These are phyloP conservation scores for Hemithea aestivaria DNA, from an alignment of 2,888 invertebrate species.

Conservation along the genomic window DNA sequence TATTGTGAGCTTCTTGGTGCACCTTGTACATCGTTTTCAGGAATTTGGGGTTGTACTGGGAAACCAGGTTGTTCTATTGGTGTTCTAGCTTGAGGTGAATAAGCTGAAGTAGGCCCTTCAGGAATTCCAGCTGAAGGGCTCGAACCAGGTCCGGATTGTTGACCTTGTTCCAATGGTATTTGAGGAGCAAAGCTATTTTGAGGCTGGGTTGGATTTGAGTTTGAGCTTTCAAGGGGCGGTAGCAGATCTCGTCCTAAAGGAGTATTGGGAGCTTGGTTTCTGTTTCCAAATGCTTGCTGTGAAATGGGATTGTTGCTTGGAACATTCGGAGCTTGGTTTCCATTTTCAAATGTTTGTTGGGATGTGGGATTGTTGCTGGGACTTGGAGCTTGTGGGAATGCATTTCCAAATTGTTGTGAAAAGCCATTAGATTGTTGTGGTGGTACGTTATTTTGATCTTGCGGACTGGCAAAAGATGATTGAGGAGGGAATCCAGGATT, in stretches of 20 bases:
- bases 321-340: too few relatives aligned
- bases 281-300: too few relatives aligned
- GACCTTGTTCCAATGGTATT: conserved; percentile 3
- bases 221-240: too few relatives aligned
- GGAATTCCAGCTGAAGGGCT: not conserved
- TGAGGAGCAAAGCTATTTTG: not conserved
- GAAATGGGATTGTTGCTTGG: too few relatives aligned
- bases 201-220: not conserved
- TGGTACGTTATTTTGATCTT: conserved; percentile 1
- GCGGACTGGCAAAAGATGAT: conserved; percentile 4
- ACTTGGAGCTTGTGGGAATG: too few relatives aligned
- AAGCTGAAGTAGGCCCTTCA: not conserved
- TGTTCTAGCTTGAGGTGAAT: not conserved
- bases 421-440: too few relatives aligned
- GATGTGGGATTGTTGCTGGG: too few relatives aligned
- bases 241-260: too few relatives aligned
- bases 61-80: not conserved
- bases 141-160: conserved; percentile 3
- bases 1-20: not conserved
- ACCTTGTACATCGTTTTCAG: not conserved
- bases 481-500: conserved; percentile 11
- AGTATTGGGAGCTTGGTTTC: too few relatives aligned
- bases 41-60: conserved; percentile 5
- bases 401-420: too few relatives aligned
- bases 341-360: too few relatives aligned